Evolutionary conservation across 2,888 invertebrate genomes (phyloP).

Genomic region (Clitarchus hookeri): DNA sequence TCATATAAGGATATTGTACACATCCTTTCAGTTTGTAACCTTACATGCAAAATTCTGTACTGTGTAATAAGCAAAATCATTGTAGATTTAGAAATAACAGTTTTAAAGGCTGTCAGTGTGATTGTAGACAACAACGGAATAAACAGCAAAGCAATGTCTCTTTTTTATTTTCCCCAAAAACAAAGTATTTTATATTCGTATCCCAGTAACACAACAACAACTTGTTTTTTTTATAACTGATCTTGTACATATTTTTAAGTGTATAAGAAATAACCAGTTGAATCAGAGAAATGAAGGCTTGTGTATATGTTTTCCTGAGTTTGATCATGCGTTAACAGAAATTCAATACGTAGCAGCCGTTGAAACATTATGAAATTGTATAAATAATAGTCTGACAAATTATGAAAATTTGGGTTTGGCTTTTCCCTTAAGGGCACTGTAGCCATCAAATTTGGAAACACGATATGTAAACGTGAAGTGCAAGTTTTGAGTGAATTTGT

Average conservation of each 20-base stretch:
- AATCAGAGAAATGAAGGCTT: not conserved
- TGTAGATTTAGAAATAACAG: not conserved
- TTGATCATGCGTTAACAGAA: not conserved
- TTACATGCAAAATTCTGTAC: not conserved
- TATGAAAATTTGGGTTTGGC: not conserved
- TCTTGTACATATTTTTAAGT: not conserved
- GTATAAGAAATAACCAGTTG: constrained; percentile 15
- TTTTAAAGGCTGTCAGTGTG: not conserved
- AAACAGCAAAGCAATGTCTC: not conserved
- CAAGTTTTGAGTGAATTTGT: not conserved
- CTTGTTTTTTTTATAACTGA: not conserved
- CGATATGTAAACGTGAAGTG: not conserved
- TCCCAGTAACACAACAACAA: not conserved
- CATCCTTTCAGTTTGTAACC: not conserved
- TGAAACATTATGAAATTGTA: not conserved
- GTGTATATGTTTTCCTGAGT: not conserved
- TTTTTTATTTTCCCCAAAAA: not conserved
- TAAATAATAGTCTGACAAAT: not conserved
- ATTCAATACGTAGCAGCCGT: not conserved
- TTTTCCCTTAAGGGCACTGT: too few species aligned
- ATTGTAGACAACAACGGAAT: not conserved
- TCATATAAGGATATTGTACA: too few species aligned
- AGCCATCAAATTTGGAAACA: constrained; percentile 5
- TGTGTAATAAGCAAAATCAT: not conserved
- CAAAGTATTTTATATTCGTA: not conserved